These are phyloP conservation scores for Dendrolimus pini DNA, from an alignment of 2,888 invertebrate species.

Conservation along the genomic window DNA sequence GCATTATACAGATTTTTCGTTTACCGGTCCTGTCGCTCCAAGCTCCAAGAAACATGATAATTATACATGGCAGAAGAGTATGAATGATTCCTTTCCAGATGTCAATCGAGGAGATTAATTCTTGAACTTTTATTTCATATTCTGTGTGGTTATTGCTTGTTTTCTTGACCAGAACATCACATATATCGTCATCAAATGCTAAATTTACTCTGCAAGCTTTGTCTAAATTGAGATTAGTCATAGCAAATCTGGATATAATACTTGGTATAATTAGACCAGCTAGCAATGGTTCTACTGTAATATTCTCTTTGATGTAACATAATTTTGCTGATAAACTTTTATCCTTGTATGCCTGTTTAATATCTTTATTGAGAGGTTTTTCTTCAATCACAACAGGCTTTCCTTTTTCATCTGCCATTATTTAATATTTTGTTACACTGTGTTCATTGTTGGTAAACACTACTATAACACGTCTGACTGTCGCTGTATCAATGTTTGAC, in stretches of 20 bases:
- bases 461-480: constrained; percentile 28
- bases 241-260: constrained; percentile 82
- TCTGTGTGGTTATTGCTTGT: constrained; percentile 70
- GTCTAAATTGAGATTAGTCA: constrained; percentile 63
- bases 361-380: constrained; percentile 48
- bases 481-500: constrained; percentile 33
- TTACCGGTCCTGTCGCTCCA: constrained; percentile 79
- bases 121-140: constrained; percentile 80
- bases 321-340: constrained; percentile 50
- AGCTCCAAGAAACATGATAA: constrained; percentile 77
- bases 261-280: constrained; percentile 83
- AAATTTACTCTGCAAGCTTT: constrained; percentile 64
- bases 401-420: constrained; percentile 49
- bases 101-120: constrained; percentile 73
- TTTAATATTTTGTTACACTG: constrained; percentile 20
- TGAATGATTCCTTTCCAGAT: constrained; percentile 75
- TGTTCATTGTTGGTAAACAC: constrained; percentile 43
- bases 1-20: constrained; percentile 73
- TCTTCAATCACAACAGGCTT: constrained; percentile 45
- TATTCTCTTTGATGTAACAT: constrained; percentile 61
- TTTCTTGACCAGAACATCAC: constrained; percentile 51
- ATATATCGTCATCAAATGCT: constrained; percentile 47
- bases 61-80: constrained; percentile 72
- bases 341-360: constrained; percentile 30
- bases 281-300: constrained; percentile 84